phyloP scores from a whole-genome alignment of 2,888 invertebrate species.

The Entomobrya multifasciata region DNA sequence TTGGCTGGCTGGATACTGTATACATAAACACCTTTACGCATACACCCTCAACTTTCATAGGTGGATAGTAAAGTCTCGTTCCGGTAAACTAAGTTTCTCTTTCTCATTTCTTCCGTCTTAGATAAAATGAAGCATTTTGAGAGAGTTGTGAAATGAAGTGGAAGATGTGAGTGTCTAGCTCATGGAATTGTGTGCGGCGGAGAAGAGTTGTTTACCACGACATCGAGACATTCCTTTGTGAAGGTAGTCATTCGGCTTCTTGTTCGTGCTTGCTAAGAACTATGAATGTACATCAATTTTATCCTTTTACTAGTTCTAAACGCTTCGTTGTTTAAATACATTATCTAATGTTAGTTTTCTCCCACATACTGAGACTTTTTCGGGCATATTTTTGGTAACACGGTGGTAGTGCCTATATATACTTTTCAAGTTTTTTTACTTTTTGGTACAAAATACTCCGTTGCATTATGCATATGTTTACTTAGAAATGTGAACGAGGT shows the following conservation, averaged over 20 bases:
- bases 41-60: neutral
- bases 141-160: conserved; percentile 72
- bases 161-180: conserved; percentile 56
- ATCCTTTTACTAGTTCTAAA: neutral
- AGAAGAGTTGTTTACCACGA: conserved; percentile 53
- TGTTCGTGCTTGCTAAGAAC: neutral
- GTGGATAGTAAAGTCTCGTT: conserved; percentile 5
- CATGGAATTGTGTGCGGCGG: conserved; percentile 50
- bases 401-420: neutral
- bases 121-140: conserved; percentile 70
- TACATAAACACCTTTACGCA: conserved; percentile 4
- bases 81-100: conserved; percentile 58
- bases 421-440: conserved; percentile 3
- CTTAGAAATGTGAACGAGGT: conserved; percentile 13
- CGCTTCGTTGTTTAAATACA: conserved; percentile 7
- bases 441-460: neutral
- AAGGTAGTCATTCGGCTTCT: neutral
- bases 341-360: conserved; percentile 18
- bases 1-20: neutral
- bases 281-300: neutral
- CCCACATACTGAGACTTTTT: neutral
- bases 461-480: conserved; percentile 48
- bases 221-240: conserved; percentile 18
- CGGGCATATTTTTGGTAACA: conserved; percentile 34
- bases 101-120: conserved; percentile 52